Conservation (phyloP, 2,888 invertebrate species). For the Amphipoea lucens region DNA sequence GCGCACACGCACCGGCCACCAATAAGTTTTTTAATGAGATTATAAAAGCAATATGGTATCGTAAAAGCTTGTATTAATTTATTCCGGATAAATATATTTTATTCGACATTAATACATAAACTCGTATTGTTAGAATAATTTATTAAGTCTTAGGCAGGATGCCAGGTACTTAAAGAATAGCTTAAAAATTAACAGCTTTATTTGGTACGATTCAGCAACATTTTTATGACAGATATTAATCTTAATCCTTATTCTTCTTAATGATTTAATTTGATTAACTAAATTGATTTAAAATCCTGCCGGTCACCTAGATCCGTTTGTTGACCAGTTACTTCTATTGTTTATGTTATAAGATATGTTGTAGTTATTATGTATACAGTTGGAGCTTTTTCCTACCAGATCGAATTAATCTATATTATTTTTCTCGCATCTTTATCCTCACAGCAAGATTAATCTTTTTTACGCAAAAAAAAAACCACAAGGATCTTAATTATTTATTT, state of each 20-base stretch:
- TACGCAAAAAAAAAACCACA: neutral
- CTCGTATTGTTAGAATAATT: constrained; percentile 49
- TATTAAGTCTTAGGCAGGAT: constrained; percentile 41
- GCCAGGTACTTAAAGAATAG: constrained; percentile 14
- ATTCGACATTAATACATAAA: constrained; percentile 47
- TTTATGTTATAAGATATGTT: constrained; percentile 37
- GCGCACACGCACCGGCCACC: constrained; percentile 68
- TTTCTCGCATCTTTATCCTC: neutral
- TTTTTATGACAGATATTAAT: constrained; percentile 45
- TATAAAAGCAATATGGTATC: constrained; percentile 85
- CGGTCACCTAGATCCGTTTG: constrained; percentile 25
- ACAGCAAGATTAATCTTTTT: neutral
- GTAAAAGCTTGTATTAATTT: constrained; percentile 67
- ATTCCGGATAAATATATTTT: constrained; percentile 65
- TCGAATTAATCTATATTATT: constrained; percentile 26
- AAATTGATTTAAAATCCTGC: constrained; percentile 36
- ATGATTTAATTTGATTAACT: constrained; percentile 33
- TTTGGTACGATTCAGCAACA: constrained; percentile 20
- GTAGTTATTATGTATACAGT: constrained; percentile 18
- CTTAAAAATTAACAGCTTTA: constrained; percentile 41
- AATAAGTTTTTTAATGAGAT: constrained; percentile 79
- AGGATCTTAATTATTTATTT: neutral
- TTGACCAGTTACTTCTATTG: constrained; percentile 37
- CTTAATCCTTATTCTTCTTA: constrained; percentile 38
- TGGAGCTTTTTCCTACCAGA: neutral